phyloP scores from a whole-genome alignment of 1,140 invertebrate species.

The Drosophila dunni region DNA sequence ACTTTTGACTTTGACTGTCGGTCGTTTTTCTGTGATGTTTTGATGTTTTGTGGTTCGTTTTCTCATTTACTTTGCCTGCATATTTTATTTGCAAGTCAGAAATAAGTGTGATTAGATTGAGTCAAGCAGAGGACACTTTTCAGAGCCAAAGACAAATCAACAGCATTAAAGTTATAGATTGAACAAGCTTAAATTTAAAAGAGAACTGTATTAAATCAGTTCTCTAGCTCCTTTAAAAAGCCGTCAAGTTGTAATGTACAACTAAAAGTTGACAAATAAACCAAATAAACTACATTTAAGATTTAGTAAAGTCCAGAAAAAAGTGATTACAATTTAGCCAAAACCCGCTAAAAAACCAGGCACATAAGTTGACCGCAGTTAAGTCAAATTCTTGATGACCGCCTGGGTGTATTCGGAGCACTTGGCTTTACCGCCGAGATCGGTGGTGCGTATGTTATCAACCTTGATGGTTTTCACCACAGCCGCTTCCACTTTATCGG shows the following conservation, averaged over 20 bases:
- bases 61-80: conserved; percentile 12
- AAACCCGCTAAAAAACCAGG: background rate
- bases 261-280: background rate
- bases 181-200: background rate
- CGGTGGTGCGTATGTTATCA: conserved; percentile 94
- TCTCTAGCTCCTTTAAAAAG: background rate
- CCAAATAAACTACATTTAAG: background rate
- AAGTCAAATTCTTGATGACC: conserved; percentile 88
- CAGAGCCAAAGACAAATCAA: too few relatives aligned
- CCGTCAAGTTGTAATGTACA: background rate
- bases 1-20: conserved; percentile 25
- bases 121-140: too few relatives aligned
- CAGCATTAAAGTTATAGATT: background rate
- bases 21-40: conserved; percentile 23
- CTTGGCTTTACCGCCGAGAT: conserved; percentile 97
- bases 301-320: background rate
- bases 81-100: conserved; percentile 25
- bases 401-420: conserved; percentile 99
- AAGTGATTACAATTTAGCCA: background rate
- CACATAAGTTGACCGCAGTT: background rate
- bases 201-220: too few relatives aligned
- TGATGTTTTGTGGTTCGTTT: conserved; percentile 22
- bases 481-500: conserved; percentile 94
- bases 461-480: conserved; percentile 96
- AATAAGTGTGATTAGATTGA: conserved; percentile 9